phyloP scores from a whole-genome alignment of 2,113 vertebrate species.

The Sarotherodon lohbergeri region DNA sequence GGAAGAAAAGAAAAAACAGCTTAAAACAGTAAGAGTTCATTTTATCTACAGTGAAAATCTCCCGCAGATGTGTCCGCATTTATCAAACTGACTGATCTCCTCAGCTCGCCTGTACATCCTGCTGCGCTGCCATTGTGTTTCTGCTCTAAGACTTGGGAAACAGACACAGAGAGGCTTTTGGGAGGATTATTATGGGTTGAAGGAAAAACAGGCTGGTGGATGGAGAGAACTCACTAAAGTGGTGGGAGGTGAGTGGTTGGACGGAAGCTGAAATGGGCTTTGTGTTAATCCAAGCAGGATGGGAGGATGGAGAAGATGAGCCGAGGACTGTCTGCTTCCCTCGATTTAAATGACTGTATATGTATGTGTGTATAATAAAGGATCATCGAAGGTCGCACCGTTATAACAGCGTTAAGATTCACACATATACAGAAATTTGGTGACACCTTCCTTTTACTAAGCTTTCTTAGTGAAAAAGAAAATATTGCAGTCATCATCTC shows the following conservation, averaged over 20 bases:
- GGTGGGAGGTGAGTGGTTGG: conserved; percentile 30
- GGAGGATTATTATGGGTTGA: conserved; percentile 29
- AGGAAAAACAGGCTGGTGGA: conserved; percentile 19
- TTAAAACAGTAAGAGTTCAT: conserved; percentile 14
- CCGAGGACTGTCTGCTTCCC: not conserved
- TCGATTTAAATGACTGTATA: conserved; percentile 30
- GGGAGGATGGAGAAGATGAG: conserved; percentile 45
- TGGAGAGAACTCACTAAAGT: conserved; percentile 14
- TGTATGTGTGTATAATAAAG: conserved; percentile 40
- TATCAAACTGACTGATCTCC: conserved; percentile 33
- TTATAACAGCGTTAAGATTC: not conserved
- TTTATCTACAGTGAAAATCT: conserved; percentile 50
- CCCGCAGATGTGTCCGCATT: conserved; percentile 24
- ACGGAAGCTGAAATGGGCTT: not conserved
- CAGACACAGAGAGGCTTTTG: conserved; percentile 15
- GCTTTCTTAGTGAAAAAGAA: not conserved
- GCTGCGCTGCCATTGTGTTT: conserved; percentile 13
- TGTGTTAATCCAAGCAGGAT: conserved; percentile 32
- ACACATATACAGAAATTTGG: not conserved
- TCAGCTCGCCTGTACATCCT: not conserved
- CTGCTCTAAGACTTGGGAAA: conserved; percentile 9
- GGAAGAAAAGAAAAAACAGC: not conserved
- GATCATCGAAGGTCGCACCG: not conserved
- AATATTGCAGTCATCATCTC: not conserved
- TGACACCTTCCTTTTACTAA: not conserved